These are phyloP conservation scores for Emmelina monodactyla DNA, from an alignment of 2,888 invertebrate genomes.

Conservation along the genomic window DNA sequence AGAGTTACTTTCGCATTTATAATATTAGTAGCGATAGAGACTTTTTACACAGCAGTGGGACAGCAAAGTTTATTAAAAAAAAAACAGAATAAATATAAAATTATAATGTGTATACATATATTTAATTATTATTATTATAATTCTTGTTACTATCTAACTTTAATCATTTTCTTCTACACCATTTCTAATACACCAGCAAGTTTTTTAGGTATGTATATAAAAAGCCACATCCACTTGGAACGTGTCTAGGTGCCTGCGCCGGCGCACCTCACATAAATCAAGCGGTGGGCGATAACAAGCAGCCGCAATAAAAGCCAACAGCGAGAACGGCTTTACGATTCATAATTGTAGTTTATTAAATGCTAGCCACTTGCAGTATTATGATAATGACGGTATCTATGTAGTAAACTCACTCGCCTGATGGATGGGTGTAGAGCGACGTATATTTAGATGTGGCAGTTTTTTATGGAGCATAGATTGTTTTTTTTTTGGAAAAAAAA, in stretches of 20 bases:
- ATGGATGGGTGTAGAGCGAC: conserved; percentile 2
- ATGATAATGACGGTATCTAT: conserved; percentile 31
- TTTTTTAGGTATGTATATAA: too few species aligned
- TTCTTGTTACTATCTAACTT: too few species aligned
- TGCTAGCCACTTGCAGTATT: conserved; percentile 49
- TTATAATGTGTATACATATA: too few species aligned
- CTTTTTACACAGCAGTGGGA: too few species aligned
- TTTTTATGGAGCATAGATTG: conserved; percentile 4
- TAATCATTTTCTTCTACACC: too few species aligned
- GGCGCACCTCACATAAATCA: conserved; percentile 48
- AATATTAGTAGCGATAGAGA: too few species aligned
- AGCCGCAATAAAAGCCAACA: conserved; percentile 52
- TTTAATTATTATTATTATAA: too few species aligned
- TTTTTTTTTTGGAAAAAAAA: too few species aligned
- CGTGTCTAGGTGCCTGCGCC: conserved; percentile 19
- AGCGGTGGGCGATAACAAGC: conserved; percentile 58
- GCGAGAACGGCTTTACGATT: conserved; percentile 61
- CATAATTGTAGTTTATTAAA: conserved; percentile 64
- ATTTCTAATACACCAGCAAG: too few species aligned
- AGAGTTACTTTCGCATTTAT: too few species aligned
- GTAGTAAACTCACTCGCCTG: conserved; percentile 20
- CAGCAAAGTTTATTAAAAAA: too few species aligned
- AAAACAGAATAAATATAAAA: too few species aligned
- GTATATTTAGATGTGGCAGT: background rate
- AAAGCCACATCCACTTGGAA: conserved; percentile 23